These are phyloP conservation scores for Lacanobia wlatinum DNA, from an alignment of 2,888 invertebrate species.

Conservation along the genomic window DNA sequence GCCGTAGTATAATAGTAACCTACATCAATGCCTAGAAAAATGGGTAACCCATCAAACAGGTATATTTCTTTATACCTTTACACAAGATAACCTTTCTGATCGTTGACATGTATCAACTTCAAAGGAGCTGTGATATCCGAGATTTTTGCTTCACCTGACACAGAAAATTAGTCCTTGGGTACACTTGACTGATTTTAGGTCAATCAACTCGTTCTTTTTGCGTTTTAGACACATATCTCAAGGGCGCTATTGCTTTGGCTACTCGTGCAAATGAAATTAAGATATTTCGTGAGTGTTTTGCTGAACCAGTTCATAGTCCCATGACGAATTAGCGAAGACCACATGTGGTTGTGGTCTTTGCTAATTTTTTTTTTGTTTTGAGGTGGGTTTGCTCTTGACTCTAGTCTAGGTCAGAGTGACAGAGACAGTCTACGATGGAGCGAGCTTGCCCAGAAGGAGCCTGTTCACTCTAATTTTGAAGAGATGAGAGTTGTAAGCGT, in stretches of 20 bases:
- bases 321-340: too few relatives aligned
- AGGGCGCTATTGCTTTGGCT: background rate
- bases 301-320: too few relatives aligned
- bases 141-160: conserved; percentile 34
- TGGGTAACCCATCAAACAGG: background rate
- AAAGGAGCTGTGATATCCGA: conserved; percentile 42
- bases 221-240: background rate
- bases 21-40: background rate
- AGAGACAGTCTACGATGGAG: too few relatives aligned
- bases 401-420: too few relatives aligned
- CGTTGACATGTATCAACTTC: conserved; percentile 32
- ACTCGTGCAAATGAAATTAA: background rate
- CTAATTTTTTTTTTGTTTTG: too few relatives aligned
- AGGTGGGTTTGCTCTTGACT: too few relatives aligned
- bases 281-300: too few relatives aligned
- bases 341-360: too few relatives aligned
- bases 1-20: background rate
- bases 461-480: too few relatives aligned
- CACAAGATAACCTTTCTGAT: conserved; percentile 42
- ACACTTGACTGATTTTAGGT: conserved; percentile 37
- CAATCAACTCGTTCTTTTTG: conserved; percentile 22
- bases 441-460: too few relatives aligned
- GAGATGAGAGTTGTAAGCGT: too few relatives aligned
- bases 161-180: conserved; percentile 37
- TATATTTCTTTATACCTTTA: conserved; percentile 21